A percentile compares a stretch with the other conserved stretches of the same genome.
phyloP scores from a whole-genome alignment of 2,113 vertebrate genomes.

The Hepsetus odoe region DNA sequence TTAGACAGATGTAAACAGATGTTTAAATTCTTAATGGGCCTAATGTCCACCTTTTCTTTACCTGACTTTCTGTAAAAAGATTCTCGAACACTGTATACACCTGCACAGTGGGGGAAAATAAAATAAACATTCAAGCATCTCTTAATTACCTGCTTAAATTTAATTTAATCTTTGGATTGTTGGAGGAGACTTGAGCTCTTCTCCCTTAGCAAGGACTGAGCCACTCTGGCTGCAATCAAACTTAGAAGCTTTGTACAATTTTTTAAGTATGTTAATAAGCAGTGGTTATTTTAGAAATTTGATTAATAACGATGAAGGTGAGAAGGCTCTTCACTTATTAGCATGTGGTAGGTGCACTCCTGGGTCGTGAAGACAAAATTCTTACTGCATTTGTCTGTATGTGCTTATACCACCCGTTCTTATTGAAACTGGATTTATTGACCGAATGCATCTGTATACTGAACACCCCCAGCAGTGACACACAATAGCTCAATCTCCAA shows the following conservation, averaged over 20 bases:
- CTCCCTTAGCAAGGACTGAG: too few relatives aligned
- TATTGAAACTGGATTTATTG: constrained; percentile 3
- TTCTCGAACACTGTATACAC: constrained; percentile 8
- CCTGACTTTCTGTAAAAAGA: constrained; percentile 16
- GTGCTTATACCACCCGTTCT: not conserved
- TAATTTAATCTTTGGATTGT: too few relatives aligned
- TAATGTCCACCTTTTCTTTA: constrained; percentile 16
- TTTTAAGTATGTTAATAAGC: too few relatives aligned
- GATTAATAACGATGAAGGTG: too few relatives aligned
- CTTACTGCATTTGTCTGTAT: not conserved
- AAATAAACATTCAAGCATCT: constrained; percentile 34
- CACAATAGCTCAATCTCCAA: constrained; percentile 20
- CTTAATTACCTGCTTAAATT: too few relatives aligned
- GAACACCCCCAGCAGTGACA: not conserved
- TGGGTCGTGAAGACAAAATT: too few relatives aligned
- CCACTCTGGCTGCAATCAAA: too few relatives aligned
- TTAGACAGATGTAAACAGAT: not conserved
- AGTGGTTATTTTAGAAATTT: too few relatives aligned
- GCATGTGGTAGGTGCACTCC: too few relatives aligned
- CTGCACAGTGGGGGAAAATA: constrained; percentile 19
- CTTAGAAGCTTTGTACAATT: too few relatives aligned
- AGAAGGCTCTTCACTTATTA: too few relatives aligned
- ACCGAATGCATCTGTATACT: not conserved
- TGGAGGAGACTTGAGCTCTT: too few relatives aligned
- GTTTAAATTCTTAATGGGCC: constrained; percentile 15